These are phyloP conservation scores for Drosophila lacteicornis DNA, from an alignment of 1,140 invertebrate species.

Conservation along the genomic window DNA sequence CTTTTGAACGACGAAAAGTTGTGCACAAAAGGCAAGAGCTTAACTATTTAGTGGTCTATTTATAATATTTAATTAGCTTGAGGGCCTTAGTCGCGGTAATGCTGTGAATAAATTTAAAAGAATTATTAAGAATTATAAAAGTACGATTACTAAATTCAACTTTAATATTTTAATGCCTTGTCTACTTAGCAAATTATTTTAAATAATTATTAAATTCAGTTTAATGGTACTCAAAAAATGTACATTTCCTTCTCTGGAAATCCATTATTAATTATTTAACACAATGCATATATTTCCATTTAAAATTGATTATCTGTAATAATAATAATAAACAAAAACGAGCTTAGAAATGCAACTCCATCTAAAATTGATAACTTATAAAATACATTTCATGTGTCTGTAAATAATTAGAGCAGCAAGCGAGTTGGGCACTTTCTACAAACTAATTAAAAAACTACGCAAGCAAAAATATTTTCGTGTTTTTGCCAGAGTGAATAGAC, in stretches of 20 bases:
- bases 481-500: slow-evolving; percentile 44
- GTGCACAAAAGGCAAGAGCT: background rate
- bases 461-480: slow-evolving; percentile 76
- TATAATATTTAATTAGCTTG: background rate
- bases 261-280: too few relatives aligned
- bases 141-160: background rate
- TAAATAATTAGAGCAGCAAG: slow-evolving; percentile 18
- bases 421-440: slow-evolving; percentile 18
- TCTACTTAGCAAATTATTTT: too few relatives aligned
- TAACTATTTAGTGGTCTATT: background rate
- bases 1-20: slow-evolving; percentile 6
- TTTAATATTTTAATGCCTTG: background rate
- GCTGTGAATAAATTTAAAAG: background rate
- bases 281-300: background rate
- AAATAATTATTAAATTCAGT: too few relatives aligned
- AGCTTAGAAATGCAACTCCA: slow-evolving; percentile 11
- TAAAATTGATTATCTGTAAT: too few relatives aligned
- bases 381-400: slow-evolving; percentile 9
- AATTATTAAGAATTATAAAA: background rate
- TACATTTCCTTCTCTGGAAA: background rate
- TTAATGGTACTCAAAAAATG: background rate
- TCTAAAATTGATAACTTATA: slow-evolving; percentile 3
- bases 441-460: slow-evolving; percentile 78
- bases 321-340: slow-evolving; percentile 2
- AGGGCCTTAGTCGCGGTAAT: too few relatives aligned